Percentiles rank a stretch among this genome's conserved stretches.
These are phyloP conservation scores for Eulemur mongoz DNA, from an alignment of 2,797 vertebrate species.

Conservation along the genomic window DNA sequence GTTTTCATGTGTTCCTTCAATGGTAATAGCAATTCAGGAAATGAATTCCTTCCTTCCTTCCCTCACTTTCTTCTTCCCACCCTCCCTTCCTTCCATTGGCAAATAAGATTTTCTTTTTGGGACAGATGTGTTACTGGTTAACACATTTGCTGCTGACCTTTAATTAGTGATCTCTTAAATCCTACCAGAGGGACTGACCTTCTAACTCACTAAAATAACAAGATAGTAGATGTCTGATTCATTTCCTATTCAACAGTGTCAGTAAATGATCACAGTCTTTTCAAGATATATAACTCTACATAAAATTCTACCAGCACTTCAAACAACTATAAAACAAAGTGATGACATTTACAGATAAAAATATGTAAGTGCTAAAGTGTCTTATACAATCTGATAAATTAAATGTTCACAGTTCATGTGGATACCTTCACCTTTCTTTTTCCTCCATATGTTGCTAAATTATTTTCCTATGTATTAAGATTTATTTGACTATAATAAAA, in stretches of 20 bases:
- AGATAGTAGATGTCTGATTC: constrained; percentile 22
- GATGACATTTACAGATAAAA: constrained; percentile 39
- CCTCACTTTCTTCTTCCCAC: no score
- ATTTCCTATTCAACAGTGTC: constrained; percentile 51
- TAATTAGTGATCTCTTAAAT: constrained; percentile 69
- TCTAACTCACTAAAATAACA: constrained; percentile 57
- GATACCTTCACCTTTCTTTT: not conserved
- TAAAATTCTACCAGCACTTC: constrained; percentile 47
- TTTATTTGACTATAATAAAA: constrained; percentile 1
- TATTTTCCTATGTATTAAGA: not conserved
- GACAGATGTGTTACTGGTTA: not conserved
- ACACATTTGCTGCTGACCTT: constrained; percentile 54
- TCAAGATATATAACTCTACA: constrained; percentile 40
- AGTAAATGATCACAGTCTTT: constrained; percentile 34
- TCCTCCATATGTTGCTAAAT: not conserved
- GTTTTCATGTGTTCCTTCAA: not conserved
- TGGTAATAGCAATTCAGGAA: constrained; percentile 24
- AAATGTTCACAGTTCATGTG: not conserved
- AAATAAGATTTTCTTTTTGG: constrained; percentile 26
- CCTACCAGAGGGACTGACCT: not conserved
- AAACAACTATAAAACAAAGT: constrained; percentile 54
- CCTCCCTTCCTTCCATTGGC: not conserved
- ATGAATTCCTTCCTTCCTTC: not conserved
- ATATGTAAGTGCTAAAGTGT: not conserved
- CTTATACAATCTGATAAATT: not conserved